Percentiles rank a stretch among this genome's conserved stretches.
phyloP scores from a whole-genome alignment of 2,888 invertebrate genomes.

The Sarcophaga carnaria region DNA sequence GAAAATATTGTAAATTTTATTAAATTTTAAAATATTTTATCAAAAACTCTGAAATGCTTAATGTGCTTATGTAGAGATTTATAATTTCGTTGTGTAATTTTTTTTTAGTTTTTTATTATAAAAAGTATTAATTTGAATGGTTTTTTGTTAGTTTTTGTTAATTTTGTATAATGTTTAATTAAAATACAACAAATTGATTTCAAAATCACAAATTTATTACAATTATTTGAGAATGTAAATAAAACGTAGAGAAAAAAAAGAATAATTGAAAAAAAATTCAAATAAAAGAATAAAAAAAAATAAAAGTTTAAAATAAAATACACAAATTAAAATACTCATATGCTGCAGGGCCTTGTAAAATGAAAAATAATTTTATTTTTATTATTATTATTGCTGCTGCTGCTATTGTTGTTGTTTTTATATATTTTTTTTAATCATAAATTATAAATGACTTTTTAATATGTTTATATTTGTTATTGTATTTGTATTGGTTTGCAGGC shows the following conservation, averaged over 20 bases:
- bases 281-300: slow-evolving; percentile 26
- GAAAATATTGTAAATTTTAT: background rate
- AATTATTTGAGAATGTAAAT: slow-evolving; percentile 48
- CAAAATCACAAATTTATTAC: slow-evolving; percentile 64
- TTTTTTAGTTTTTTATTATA: background rate
- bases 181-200: slow-evolving; percentile 66
- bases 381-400: background rate
- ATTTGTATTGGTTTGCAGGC: slow-evolving; percentile 11
- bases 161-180: slow-evolving; percentile 45
- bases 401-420: background rate
- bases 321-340: slow-evolving; percentile 46
- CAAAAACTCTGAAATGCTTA: background rate
- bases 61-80: background rate
- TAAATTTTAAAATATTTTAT: background rate
- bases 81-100: background rate
- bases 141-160: slow-evolving; percentile 30
- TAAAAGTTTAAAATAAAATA: background rate
- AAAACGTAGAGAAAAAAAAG: background rate
- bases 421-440: slow-evolving; percentile 50
- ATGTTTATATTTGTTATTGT: slow-evolving; percentile 48
- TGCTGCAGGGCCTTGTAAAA: slow-evolving; percentile 55
- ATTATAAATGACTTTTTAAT: slow-evolving; percentile 65
- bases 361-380: slow-evolving; percentile 27
- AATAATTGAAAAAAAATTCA: background rate
- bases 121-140: background rate